Evolutionary conservation across 23 tunicate species (phyloP).

Genomic region (Trididemnum nubilum): DNA sequence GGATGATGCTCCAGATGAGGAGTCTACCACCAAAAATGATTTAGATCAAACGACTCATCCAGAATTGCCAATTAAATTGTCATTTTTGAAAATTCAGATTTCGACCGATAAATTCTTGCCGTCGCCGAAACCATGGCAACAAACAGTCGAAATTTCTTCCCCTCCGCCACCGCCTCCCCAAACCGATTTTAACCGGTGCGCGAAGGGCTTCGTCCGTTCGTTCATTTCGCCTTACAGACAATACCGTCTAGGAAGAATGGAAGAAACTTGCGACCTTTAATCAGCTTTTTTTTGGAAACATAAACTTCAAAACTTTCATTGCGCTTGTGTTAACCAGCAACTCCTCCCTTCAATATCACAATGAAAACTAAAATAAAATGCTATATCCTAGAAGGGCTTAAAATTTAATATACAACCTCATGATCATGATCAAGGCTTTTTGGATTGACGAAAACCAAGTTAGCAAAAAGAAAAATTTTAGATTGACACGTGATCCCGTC

Average conservation of each 20-base stretch:
- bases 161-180: slow-evolving; percentile 12
- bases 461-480: no score
- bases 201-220: slow-evolving; percentile 37
- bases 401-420: no score
- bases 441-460: no score
- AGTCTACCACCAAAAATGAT: background rate
- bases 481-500: no score
- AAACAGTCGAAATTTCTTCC: background rate
- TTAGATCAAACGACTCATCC: background rate
- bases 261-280: slow-evolving; percentile 47
- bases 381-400: no score
- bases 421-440: no score
- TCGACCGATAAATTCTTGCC: background rate
- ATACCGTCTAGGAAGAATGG: background rate
- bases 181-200: slow-evolving; percentile 25
- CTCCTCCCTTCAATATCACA: no score
- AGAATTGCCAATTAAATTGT: slow-evolving; percentile 15
- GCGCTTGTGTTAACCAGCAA: no score
- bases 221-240: slow-evolving; percentile 39
- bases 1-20: background rate
- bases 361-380: no score
- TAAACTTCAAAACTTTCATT: no score
- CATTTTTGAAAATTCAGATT: slow-evolving; percentile 9
- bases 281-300: no score
- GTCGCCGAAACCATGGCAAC: slow-evolving; percentile 44